These are phyloP conservation scores for Osmoderma eremita DNA, from an alignment of 2,888 invertebrate genomes.

Conservation along the genomic window DNA sequence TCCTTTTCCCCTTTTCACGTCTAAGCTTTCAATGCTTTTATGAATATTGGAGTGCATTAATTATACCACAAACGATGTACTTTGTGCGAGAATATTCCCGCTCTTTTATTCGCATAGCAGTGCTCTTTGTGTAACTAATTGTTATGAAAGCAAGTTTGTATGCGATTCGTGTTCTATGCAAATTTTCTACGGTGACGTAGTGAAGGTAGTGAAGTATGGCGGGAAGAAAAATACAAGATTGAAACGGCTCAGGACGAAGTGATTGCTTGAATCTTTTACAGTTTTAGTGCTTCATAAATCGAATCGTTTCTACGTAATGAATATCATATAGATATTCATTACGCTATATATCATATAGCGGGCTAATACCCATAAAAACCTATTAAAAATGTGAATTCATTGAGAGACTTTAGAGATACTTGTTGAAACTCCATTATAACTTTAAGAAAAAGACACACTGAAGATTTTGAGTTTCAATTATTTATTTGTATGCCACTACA, in stretches of 20 bases:
- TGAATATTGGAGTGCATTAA: slow-evolving; percentile 39
- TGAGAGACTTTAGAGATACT: too few relatives aligned
- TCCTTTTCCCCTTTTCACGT: slow-evolving; percentile 6
- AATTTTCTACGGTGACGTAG: slow-evolving; percentile 16
- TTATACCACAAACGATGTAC: slow-evolving; percentile 38
- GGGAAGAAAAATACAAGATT: slow-evolving; percentile 19
- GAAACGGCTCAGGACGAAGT: slow-evolving; percentile 1
- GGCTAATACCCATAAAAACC: too few relatives aligned
- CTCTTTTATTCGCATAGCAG: slow-evolving; percentile 25
- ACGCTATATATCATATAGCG: not conserved
- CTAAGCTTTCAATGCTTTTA: slow-evolving; percentile 19
- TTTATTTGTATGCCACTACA: too few relatives aligned
- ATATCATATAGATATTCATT: not conserved
- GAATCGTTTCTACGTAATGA: not conserved
- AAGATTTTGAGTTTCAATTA: too few relatives aligned
- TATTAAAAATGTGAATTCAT: too few relatives aligned
- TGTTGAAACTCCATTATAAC: too few relatives aligned
- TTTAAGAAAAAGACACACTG: too few relatives aligned
- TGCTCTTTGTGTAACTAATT: slow-evolving; percentile 35
- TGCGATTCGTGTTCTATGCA: slow-evolving; percentile 38
- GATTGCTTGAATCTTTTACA: not conserved
- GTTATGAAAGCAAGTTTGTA: slow-evolving; percentile 30
- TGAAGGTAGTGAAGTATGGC: slow-evolving; percentile 13
- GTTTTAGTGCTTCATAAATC: not conserved
- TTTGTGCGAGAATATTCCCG: slow-evolving; percentile 19